Conservation (phyloP, 92 coral and sea anemone genomes). For the Porites divaricata region DNA sequence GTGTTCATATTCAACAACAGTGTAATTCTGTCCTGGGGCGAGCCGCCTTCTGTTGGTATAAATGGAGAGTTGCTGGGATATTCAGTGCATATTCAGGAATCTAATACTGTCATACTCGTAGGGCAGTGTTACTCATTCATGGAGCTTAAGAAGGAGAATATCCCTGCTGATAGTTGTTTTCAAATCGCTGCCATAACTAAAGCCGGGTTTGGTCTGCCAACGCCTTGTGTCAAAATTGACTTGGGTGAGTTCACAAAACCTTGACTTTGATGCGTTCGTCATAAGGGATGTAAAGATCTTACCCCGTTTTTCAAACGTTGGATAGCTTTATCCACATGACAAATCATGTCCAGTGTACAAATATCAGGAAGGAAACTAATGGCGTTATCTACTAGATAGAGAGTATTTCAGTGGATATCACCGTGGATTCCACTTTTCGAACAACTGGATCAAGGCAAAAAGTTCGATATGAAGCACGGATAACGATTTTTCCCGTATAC, state of each 20-base stretch:
- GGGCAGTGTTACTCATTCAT: slow-evolving; percentile 1
- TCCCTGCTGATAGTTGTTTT: slow-evolving; percentile 35
- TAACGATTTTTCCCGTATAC: too few species aligned
- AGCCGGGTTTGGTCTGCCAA: slow-evolving; percentile 45
- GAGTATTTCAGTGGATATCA: too few species aligned
- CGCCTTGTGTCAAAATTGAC: slow-evolving; percentile 32
- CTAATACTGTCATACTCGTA: neutral
- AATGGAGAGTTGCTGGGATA: slow-evolving; percentile 62
- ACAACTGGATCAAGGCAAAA: too few species aligned
- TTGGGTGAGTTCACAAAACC: slow-evolving; percentile 29
- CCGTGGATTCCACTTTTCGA: too few species aligned
- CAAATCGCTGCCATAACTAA: slow-evolving; percentile 45
- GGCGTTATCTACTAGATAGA: too few species aligned
- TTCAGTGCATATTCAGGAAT: slow-evolving; percentile 25
- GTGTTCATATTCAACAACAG: slow-evolving; percentile 49
- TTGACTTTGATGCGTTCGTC: too few species aligned
- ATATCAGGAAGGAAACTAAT: too few species aligned
- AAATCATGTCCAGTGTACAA: too few species aligned
- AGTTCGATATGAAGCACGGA: too few species aligned
- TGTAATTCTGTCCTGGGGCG: slow-evolving; percentile 54
- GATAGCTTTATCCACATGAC: too few species aligned
- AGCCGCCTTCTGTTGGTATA: slow-evolving; percentile 25
- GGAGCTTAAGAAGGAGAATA: neutral
- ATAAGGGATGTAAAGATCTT: too few species aligned
- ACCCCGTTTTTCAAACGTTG: too few species aligned